Evolutionary conservation across 92 coral and sea anemone genomes (phyloP).

Genomic region (Pocillopora grandis): DNA sequence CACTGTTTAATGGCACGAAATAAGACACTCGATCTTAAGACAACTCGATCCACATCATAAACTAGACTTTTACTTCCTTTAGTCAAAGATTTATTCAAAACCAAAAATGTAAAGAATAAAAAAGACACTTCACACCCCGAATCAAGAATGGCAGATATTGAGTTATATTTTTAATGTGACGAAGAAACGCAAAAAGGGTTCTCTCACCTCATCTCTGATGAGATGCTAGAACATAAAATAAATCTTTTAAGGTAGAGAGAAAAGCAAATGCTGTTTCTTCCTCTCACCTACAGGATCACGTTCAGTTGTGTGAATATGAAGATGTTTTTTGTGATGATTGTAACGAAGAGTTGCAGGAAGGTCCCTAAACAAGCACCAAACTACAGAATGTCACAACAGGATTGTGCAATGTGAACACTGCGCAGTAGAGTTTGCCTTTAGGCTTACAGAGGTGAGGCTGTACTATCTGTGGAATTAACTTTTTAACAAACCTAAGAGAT

Average conservation of each 20-base stretch:
- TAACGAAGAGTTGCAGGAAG: background rate
- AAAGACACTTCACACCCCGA: no score
- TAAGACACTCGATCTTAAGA: background rate
- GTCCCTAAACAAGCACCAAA: background rate
- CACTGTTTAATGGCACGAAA: background rate
- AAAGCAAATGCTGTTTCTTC: background rate
- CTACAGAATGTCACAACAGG: conserved; percentile 19
- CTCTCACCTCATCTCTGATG: no score
- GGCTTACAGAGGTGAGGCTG: conserved; percentile 15
- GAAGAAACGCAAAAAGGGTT: background rate
- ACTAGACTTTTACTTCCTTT: background rate
- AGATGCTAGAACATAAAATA: no score
- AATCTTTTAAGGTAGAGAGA: no score
- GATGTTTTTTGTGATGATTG: conserved; percentile 27
- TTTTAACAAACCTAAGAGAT: no score
- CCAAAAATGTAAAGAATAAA: no score
- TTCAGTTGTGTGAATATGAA: background rate
- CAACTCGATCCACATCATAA: background rate
- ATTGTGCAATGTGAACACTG: conserved; percentile 34
- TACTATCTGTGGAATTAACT: background rate
- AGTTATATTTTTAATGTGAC: background rate
- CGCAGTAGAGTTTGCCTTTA: background rate
- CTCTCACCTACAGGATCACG: conserved; percentile 14
- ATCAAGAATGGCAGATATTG: no score
- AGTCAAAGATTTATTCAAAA: background rate